phyloP scores from a whole-genome alignment of 2,113 vertebrate genomes.

The Candoia aspera region DNA sequence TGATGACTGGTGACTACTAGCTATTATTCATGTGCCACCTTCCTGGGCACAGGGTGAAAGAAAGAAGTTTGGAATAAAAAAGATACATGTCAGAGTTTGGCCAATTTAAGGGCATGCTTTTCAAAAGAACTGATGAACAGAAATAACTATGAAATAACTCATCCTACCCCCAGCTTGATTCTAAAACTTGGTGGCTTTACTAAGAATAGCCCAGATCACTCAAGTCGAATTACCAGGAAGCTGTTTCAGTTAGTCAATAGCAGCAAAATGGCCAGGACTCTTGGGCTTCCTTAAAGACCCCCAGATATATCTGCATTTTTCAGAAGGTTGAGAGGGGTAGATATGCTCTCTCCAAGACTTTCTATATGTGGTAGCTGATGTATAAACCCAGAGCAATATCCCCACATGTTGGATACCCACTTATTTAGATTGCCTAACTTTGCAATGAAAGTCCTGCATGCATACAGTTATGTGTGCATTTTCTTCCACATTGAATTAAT shows the following conservation, averaged over 20 bases:
- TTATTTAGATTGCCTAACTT: not conserved
- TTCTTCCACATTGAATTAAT: no score
- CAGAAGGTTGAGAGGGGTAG: not conserved
- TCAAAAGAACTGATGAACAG: not conserved
- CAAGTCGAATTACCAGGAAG: not conserved
- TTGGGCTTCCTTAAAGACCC: not conserved
- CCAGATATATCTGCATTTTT: not conserved
- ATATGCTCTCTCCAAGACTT: not conserved
- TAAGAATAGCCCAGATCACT: not conserved
- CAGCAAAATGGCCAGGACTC: not conserved
- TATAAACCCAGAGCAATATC: not conserved
- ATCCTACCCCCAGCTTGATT: not conserved
- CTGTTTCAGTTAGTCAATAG: not conserved
- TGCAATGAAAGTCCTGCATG: not conserved
- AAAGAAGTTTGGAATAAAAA: not conserved
- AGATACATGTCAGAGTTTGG: not conserved
- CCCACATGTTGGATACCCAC: not conserved
- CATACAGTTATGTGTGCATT: not conserved
- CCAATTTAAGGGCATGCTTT: not conserved
- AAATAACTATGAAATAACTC: not conserved
- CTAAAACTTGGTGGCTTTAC: not conserved
- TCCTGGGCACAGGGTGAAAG: not conserved
- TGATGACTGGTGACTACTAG: not conserved
- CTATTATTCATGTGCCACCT: not conserved
- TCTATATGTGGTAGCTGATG: no score